Base-by-base conservation (phyloP, 2,888 invertebrate genomes). In the Bhutanitis thaidina region DNA sequence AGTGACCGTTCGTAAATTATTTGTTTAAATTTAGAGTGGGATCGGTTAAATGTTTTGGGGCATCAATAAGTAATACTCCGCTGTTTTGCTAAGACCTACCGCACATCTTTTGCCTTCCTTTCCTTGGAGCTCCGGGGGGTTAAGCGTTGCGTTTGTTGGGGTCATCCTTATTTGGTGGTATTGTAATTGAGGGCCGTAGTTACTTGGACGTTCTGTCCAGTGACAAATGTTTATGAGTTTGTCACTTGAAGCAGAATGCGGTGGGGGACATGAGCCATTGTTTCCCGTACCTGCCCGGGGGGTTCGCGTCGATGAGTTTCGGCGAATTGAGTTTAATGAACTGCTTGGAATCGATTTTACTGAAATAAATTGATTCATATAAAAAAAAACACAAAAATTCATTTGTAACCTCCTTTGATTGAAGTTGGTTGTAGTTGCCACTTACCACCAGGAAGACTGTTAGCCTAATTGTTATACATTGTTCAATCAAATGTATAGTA, bases 211-310 rank as follows among this genome's bases (percentile, higher is more conserved):
- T 79, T 34, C 74, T 75, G 69, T 70, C 69, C 77, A 75, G 80
- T 82, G 88, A 89, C 87, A 85, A 89, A 89, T 89, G 88, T 82
- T 87, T 80, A 86, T 85, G 87, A 87, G 87, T 89, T 88, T 88
- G 88, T 89, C 89, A 89, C 87, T 86, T 69, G 74, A 67, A 66
- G 60, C 62, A 54, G 64, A 59, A 55, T 63, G 67, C 59, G 66
- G 65, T 62, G 74, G 76, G 77, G 34, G 69, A 66, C 65, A 67
- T 69, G 70, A 71, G 64, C 72, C 69, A 73, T 77, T 74, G 79
- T 74, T 73, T 62, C 63, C 64, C 55, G 62, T 61, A 69, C 66
- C 67, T 61, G 76, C 75, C 75, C 62, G 62, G 64, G 80, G 80
- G 76, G 64, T 57, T 66, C 43, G 59, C 58, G 61, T 55, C 39